These are phyloP conservation scores for Hydractinia echinata DNA, from an alignment of 30 jellyfish, hydroid and myxozoan genomes.

Conservation along the genomic window DNA sequence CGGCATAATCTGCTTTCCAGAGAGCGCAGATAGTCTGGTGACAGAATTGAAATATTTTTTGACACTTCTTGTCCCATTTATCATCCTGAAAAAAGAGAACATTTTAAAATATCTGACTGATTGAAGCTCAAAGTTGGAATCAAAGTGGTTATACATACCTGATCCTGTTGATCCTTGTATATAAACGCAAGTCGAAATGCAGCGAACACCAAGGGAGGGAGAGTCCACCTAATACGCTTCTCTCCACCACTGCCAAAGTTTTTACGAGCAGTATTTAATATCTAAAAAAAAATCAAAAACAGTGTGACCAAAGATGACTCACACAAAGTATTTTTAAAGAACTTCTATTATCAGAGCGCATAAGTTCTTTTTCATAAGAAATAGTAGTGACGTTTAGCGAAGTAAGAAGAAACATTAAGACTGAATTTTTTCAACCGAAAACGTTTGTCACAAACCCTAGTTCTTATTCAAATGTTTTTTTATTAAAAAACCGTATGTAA, in stretches of 20 bases:
- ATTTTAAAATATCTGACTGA: neutral
- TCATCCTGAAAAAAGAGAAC: slow-evolving; percentile 65
- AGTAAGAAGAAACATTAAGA: too few relatives aligned
- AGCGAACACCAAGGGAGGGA: slow-evolving; percentile 92
- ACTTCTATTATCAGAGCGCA: too few relatives aligned
- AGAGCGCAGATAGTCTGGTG: slow-evolving; percentile 98
- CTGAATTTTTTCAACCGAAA: too few relatives aligned
- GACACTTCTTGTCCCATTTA: slow-evolving; percentile 98
- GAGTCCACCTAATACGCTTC: slow-evolving; percentile 81
- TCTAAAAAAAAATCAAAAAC: slow-evolving; percentile 35
- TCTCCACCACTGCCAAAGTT: slow-evolving; percentile 99
- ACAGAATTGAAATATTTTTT: slow-evolving; percentile 90
- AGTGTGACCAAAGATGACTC: too few relatives aligned
- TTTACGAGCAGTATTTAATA: slow-evolving; percentile 83
- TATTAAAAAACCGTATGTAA: too few relatives aligned
- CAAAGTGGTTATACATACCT: slow-evolving; percentile 39
- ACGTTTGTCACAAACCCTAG: too few relatives aligned
- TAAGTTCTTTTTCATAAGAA: too few relatives aligned
- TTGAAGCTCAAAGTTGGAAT: neutral
- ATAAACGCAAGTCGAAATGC: slow-evolving; percentile 93
- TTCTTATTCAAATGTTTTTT: too few relatives aligned
- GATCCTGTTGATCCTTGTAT: slow-evolving; percentile 87
- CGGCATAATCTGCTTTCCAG: slow-evolving; percentile 96
- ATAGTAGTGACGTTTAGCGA: too few relatives aligned
- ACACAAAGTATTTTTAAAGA: too few relatives aligned